phyloP scores from a whole-genome alignment of 2,888 invertebrate species.

The Pseudococcus viburni region DNA sequence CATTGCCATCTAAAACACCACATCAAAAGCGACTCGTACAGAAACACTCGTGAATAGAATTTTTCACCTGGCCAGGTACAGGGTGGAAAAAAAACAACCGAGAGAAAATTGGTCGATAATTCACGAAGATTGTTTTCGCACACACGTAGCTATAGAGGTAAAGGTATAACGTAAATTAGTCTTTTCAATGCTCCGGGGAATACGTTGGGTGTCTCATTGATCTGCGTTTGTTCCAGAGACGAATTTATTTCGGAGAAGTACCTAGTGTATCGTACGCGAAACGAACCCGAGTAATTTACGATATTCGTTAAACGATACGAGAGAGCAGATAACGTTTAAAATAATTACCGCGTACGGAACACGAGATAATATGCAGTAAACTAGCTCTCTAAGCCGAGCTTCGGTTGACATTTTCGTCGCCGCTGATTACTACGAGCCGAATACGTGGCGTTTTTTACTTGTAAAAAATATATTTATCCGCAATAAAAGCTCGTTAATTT shows the following conservation, averaged over 20 bases:
- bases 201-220: conserved; percentile 24
- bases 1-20: not conserved
- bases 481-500: conserved; percentile 44
- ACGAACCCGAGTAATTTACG: conserved; percentile 20
- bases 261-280: not conserved
- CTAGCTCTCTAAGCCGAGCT: not conserved
- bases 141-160: not conserved
- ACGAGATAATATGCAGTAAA: not conserved
- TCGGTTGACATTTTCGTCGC: not conserved
- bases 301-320: conserved; percentile 26
- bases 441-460: no score
- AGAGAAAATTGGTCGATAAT: conserved; percentile 29
- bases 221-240: not conserved
- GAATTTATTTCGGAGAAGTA: conserved; percentile 6
- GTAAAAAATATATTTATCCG: not conserved
- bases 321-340: conserved; percentile 16
- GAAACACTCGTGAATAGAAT: not conserved
- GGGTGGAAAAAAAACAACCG: not conserved
- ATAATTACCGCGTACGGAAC: not conserved
- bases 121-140: conserved; percentile 40
- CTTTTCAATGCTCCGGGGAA: conserved; percentile 23
- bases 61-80: not conserved
- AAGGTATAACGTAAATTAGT: conserved; percentile 33
- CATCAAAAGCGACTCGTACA: not conserved
- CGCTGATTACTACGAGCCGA: no score